Evolutionary conservation across 92 coral and sea anemone genomes (phyloP), one percentile per base, ranked within the genome.

Genomic region (Phymanthus crucifer): DNA sequence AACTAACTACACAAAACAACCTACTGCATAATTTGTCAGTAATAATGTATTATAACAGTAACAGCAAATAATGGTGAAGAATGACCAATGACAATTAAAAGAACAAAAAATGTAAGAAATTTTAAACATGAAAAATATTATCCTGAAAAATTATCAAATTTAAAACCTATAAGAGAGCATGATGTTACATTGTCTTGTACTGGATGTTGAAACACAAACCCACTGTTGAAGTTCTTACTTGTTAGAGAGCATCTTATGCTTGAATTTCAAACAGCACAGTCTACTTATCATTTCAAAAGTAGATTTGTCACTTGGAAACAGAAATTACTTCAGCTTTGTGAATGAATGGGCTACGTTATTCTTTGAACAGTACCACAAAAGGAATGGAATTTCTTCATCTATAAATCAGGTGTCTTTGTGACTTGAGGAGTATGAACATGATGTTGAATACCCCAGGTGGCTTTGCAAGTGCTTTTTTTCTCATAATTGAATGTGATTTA

Each of bases 221-320:
- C 23, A 61, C 17, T 26, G 12, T 33, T 34, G n/a, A n/a, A n/a
- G n/a, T 54, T 43, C 81, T 64, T 65, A 77, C 81, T 24, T 77
- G 69, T 38, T 52, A 2, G 61, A 35, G 14, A 66, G 34, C 32
- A 48, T 34, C 34, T 66, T 45, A 9, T 14, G n/a, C 36, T 64
- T 77, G 16, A 70, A 14, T 52, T 72, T 65, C 81, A 77, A 1
- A 38, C 81, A 61, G 65, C 81, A 77, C 35, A 77, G 33, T 61
- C 10, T 61, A 61, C 40, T 77, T 29, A 77, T 61, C 81, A 77
- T 77, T 77, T 21, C 6, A 14, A 21, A 54, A 2, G 6, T 14
- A 54, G n/a, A 54, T 3, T 2, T 54, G 24, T 24, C 10, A 27
- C 68, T 61, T 4, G 33, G 33, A 7, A 61, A 61, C 27, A 29